Conservation (phyloP, 2,888 invertebrate genomes). For the Athalia circularis region DNA sequence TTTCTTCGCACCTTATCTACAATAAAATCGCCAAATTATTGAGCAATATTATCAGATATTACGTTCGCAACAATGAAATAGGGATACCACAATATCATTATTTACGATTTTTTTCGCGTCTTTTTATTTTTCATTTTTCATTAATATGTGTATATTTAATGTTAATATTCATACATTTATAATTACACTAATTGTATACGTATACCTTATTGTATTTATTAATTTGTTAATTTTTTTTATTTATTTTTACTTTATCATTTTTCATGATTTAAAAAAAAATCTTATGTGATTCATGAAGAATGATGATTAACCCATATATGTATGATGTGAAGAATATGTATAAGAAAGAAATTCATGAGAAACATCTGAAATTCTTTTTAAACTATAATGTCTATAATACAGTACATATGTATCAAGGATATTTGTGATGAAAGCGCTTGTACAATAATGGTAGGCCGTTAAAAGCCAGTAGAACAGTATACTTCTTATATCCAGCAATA, state of each 20-base stretch:
- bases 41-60: no score
- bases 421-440: slow-evolving; percentile 10
- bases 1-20: no score
- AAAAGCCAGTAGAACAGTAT: slow-evolving; percentile 20
- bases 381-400: no score
- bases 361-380: background rate
- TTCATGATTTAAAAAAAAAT: background rate
- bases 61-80: slow-evolving; percentile 57
- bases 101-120: slow-evolving; percentile 52
- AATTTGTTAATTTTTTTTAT: no score
- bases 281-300: slow-evolving; percentile 21
- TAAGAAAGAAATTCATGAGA: background rate
- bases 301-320: slow-evolving; percentile 9
- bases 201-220: no score
- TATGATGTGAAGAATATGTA: slow-evolving; percentile 21
- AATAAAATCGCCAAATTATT: no score
- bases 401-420: background rate
- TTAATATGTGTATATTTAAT: slow-evolving; percentile 14
- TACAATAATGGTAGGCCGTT: slow-evolving; percentile 32
- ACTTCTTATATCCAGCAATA: background rate
- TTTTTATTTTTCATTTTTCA: no score
- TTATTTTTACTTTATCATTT: no score
- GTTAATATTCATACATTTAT: slow-evolving; percentile 16
- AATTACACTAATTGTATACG: background rate
- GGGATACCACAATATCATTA: slow-evolving; percentile 16